Evolutionary conservation across 2,888 invertebrate genomes (phyloP).

Genomic region (Cynaeus angustus): DNA sequence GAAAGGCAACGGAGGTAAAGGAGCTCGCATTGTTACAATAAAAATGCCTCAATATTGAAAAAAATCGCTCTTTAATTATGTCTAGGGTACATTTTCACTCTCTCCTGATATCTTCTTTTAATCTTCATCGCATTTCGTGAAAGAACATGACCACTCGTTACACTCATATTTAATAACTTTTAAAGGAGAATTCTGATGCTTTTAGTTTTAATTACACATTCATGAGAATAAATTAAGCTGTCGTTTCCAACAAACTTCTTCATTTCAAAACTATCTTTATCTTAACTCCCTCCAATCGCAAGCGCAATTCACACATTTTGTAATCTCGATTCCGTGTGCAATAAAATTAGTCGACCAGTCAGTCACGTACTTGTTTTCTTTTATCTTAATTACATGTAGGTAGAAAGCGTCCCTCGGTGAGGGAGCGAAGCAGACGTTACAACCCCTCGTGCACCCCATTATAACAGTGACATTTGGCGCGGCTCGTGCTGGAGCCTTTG

Average conservation of each 20-base stretch:
- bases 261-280: not conserved
- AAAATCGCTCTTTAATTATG: no score
- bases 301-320: slow-evolving; percentile 40
- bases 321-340: slow-evolving; percentile 47
- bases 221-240: slow-evolving; percentile 1
- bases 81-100: no score
- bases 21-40: no score
- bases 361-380: slow-evolving; percentile 54
- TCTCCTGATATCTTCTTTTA: no score
- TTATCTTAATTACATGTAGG: slow-evolving; percentile 54
- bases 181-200: not conserved
- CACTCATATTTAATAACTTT: not conserved
- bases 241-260: slow-evolving; percentile 2
- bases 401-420: slow-evolving; percentile 31
- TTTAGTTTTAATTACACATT: slow-evolving; percentile 2
- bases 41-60: no score
- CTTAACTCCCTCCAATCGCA: not conserved
- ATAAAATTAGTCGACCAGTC: slow-evolving; percentile 51
- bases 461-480: slow-evolving; percentile 63
- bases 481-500: slow-evolving; percentile 58
- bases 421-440: slow-evolving; percentile 54
- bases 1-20: no score
- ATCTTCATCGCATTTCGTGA: no score
- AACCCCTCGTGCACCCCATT: slow-evolving; percentile 54
- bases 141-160: no score